Evolutionary conservation across 1,140 invertebrate species (phyloP).

Genomic region (Phenacoccus solenopsis): DNA sequence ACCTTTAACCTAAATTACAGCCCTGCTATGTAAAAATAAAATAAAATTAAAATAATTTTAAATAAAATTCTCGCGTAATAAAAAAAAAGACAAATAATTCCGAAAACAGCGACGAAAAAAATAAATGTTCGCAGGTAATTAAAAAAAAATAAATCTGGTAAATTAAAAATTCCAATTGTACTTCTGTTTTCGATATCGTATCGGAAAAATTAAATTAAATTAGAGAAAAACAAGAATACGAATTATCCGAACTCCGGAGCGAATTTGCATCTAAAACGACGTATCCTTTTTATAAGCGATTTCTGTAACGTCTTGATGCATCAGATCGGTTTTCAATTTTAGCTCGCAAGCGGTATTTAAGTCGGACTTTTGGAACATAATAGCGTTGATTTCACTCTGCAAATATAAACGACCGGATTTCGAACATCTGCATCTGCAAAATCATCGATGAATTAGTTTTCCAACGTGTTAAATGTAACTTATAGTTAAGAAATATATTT

Average conservation of each 20-base stretch:
- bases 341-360: constrained; percentile 4
- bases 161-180: no score
- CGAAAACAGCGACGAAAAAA: no score
- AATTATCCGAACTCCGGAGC: neutral
- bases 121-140: no score
- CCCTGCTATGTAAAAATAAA: neutral
- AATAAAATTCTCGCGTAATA: no score
- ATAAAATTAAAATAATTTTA: neutral
- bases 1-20: neutral
- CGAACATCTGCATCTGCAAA: neutral
- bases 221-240: neutral
- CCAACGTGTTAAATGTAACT: no score
- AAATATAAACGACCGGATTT: constrained; percentile 5
- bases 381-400: neutral
- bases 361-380: constrained; percentile 8
- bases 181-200: no score
- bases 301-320: constrained; percentile 1
- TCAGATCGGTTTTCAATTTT: constrained; percentile 4
- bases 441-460: no score
- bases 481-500: no score
- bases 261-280: neutral
- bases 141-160: no score
- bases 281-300: neutral
- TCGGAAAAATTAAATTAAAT: neutral
- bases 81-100: no score